Percentiles rank a stretch among this genome's conserved stretches.
phyloP scores from a whole-genome alignment of 2,113 vertebrate species.

The Lutjanus erythropterus region DNA sequence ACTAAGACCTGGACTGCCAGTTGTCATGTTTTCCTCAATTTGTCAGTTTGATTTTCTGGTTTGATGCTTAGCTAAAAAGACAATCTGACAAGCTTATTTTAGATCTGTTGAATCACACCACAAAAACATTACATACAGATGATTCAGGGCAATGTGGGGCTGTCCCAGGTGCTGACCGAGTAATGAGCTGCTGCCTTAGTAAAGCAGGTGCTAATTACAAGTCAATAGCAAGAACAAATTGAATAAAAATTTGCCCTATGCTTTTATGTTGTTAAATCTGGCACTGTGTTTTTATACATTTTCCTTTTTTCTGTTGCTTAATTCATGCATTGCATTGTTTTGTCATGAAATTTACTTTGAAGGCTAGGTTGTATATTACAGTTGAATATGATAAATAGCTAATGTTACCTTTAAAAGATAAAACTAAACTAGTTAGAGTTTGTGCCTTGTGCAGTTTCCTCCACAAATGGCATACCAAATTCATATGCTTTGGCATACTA shows the following conservation, averaged over 20 bases:
- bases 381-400: not conserved
- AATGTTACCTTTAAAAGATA: no score
- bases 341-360: not conserved
- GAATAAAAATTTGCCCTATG: not conserved
- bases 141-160: not conserved
- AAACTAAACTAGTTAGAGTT: not conserved
- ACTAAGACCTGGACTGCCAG: not conserved
- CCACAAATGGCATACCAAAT: not conserved
- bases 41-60: not conserved
- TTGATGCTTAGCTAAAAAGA: not conserved
- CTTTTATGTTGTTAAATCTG: not conserved
- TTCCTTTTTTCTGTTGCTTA: not conserved
- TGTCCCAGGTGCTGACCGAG: slow-evolving; percentile 12
- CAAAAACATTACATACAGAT: not conserved
- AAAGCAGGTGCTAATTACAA: slow-evolving; percentile 24
- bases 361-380: not conserved
- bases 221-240: not conserved
- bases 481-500: not conserved
- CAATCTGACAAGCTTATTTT: not conserved
- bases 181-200: slow-evolving; percentile 23
- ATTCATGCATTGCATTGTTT: not conserved
- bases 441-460: not conserved
- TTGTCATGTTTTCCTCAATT: not conserved
- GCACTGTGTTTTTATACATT: not conserved
- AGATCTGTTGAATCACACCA: not conserved